These are phyloP conservation scores for Poecilia picta DNA, from an alignment of 2,797 vertebrate species.

Conservation along the genomic window DNA sequence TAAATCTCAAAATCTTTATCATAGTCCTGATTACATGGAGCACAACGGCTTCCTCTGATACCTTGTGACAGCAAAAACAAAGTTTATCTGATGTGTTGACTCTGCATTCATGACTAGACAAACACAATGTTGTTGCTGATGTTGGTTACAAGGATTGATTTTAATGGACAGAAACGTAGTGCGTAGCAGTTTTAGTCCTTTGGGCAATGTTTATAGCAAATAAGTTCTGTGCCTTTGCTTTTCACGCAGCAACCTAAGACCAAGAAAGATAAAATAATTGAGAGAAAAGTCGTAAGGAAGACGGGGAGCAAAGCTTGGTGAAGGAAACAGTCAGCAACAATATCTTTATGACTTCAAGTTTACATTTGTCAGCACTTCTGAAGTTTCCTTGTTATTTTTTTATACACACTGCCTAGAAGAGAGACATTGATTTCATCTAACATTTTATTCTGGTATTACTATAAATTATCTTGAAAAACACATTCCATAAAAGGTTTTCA, in stretches of 20 bases:
- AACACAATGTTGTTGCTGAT: not conserved
- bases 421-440: not conserved
- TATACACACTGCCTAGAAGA: not conserved
- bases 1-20: not conserved
- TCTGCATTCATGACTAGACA: not conserved
- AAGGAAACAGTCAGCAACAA: conserved; percentile 41
- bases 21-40: not conserved
- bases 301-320: not conserved
- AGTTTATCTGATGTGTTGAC: not conserved
- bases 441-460: not conserved
- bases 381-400: conserved; percentile 26
- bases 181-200: not conserved
- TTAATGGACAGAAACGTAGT: not conserved
- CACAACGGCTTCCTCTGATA: not conserved
- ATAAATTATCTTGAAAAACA: not conserved
- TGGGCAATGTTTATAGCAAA: conserved; percentile 1
- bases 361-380: conserved; percentile 64
- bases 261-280: not conserved
- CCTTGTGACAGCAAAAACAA: not conserved
- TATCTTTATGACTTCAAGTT: conserved; percentile 52
- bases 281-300: not conserved
- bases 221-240: not conserved
- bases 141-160: not conserved
- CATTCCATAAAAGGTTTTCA: not conserved
- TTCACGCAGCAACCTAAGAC: not conserved